Evolutionary conservation across 2,888 invertebrate genomes (phyloP), one percentile per base, ranked within the genome.

Genomic region (Limnephilus rhombicus): DNA sequence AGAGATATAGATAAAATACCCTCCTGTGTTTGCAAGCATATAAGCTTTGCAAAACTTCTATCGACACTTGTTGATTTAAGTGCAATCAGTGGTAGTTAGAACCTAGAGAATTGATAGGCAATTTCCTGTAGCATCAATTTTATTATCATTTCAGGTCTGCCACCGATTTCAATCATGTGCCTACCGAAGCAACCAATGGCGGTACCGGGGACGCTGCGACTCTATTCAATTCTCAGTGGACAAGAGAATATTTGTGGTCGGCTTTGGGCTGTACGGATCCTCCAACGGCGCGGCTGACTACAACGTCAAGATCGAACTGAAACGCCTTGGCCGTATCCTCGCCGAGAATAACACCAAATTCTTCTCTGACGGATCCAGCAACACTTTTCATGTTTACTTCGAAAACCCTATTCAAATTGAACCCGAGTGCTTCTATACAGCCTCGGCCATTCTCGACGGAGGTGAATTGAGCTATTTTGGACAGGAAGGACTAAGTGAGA

Each of bases 161-260:
- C 99, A 99, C 96, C 97, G 99, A 95, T 99, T 99, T 95, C 99
- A 99, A 95, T 99, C 99, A 15, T 99, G 99, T 94, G 99, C 99
- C 7, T 99, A 99, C 95, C 97, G 99, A 94, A 98, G 98, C 94
- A 99, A 99, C 95, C 99, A 99, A 95, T 99, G 99, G 99, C 97
- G 99, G 91, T 99, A 99, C 95, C 97, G 99, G 94, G 99, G 99
- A 1, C 97, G 99, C 91, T 99, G 99, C 95, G 99, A 99, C 95
- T 99, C 99, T 92, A 99, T 99, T 95, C 99, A 99, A 95, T 99
- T 99, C 96, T 98, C 98, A 94, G 99, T 99, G 1, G 99, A 99
- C 95, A 98, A 98, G 93, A 97, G 99, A 94, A 99, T 99, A 94
- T 99, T 99, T 95, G 98, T 99, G 90, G 98, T 99, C 90, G 99